Base-by-base conservation (phyloP, 2,113 vertebrate species). In the Ranitomeya variabilis region DNA sequence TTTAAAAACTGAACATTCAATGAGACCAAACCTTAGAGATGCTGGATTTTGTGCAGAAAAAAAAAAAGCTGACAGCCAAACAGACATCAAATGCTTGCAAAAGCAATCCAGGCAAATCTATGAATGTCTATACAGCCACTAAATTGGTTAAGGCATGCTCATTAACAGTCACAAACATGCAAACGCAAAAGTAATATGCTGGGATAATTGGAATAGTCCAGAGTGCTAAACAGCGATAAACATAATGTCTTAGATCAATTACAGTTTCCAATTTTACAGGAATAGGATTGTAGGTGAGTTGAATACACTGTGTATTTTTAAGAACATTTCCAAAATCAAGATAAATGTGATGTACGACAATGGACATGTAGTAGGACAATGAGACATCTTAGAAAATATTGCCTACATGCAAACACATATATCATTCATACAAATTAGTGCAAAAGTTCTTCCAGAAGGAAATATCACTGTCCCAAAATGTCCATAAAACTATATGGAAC, bases 161-260 rank as follows among this genome's bases (percentile, higher is more conserved):
- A 71, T 60, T 67, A 60, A 54, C 86, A 81, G 66, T 80, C 77
- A 81, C 64, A 87, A 57, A 77, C 86, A 87, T 87, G 86, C 86
- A 87, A 87, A 87, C 62, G 73, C 21, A 71, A 59, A 19, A 18
- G 11, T 71, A 71, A 57, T 60, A 52, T 62, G 57, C 55, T 78
- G 14, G 14, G 59, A 66, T 11, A 82, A 64, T 51, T 7, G n/a
- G 31, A 37, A 66, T 82, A 83, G 15, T 23, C 80, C 60, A 66
- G 54, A 80, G n/a, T 57, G 9, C 0, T 16, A 23, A 7, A 10
- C 18, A 80, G 6, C 54, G 21, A 76, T 52, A 51, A 18, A 76
- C 45, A 21, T 21, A 1, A 76, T 18, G 8, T 52, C 7, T 19
- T 45, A 74, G 19, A 12, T 76, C 16, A 21, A 15, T 52, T 76